A percentile compares a stretch with the other conserved stretches of the same genome.
phyloP scores from a whole-genome alignment of 2,797 vertebrate species.

The Phrynocephalus guinanensis region DNA sequence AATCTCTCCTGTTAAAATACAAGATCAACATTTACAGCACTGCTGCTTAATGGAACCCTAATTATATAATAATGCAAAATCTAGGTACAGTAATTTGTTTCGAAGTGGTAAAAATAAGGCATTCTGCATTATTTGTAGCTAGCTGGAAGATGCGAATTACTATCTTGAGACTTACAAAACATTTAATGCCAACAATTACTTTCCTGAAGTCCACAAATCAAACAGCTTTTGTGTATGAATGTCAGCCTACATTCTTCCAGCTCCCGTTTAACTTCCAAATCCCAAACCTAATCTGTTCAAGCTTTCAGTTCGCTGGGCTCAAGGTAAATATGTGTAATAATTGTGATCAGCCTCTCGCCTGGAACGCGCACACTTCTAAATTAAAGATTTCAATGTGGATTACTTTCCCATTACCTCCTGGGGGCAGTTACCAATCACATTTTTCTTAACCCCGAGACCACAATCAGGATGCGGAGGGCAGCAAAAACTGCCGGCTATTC shows the following conservation, averaged over 20 bases:
- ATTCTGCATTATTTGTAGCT: not conserved
- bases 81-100: not conserved
- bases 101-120: not conserved
- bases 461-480: not conserved
- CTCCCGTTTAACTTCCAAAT: not conserved
- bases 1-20: not conserved
- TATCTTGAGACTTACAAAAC: not conserved
- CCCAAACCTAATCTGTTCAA: not conserved
- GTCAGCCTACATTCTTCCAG: not conserved
- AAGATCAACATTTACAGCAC: not conserved
- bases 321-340: not conserved
- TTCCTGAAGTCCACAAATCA: conserved; percentile 1
- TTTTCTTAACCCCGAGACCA: not conserved
- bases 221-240: not conserved
- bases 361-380: not conserved
- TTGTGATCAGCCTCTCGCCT: not conserved
- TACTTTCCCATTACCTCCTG: not conserved
- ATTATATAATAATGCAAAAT: not conserved
- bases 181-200: not conserved
- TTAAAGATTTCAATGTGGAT: not conserved
- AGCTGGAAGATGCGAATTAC: not conserved
- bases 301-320: no score
- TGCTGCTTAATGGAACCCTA: not conserved
- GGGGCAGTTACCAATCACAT: no score
- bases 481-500: not conserved